Conservation (phyloP, 2,797 vertebrate genomes). For the Clamator glandarius region DNA sequence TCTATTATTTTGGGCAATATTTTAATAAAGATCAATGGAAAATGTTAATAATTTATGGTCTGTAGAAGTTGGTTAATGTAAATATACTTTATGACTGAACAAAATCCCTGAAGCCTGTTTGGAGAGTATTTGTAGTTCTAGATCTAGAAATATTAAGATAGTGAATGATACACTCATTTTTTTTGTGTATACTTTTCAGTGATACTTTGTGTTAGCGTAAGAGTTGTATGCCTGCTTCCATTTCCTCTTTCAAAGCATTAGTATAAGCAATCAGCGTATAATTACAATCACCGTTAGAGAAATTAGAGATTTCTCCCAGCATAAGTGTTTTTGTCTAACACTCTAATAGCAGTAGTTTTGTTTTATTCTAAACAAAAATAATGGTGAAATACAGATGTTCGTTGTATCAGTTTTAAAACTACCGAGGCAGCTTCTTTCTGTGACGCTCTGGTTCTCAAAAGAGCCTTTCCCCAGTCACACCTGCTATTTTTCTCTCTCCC, state of each 20-base stretch:
- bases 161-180: not conserved
- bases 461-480: not conserved
- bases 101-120: not conserved
- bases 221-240: not conserved
- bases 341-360: not conserved
- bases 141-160: not conserved
- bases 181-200: not conserved
- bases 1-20: not conserved
- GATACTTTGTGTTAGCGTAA: not conserved
- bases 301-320: not conserved
- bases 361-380: not conserved
- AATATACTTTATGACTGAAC: not conserved
- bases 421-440: not conserved
- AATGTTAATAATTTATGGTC: not conserved
- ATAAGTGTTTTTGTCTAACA: not conserved
- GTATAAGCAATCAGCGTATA: not conserved
- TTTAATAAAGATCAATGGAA: not conserved
- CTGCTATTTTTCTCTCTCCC: not conserved
- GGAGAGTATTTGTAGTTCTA: not conserved
- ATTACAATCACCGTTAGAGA: not conserved
- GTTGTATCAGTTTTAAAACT: not conserved
- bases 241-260: not conserved
- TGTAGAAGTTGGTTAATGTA: not conserved
- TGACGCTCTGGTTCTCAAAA: not conserved
- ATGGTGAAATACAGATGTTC: not conserved